These are phyloP conservation scores for Eclectus roratus DNA, from an alignment of 2,113 vertebrate genomes.

Conservation along the genomic window DNA sequence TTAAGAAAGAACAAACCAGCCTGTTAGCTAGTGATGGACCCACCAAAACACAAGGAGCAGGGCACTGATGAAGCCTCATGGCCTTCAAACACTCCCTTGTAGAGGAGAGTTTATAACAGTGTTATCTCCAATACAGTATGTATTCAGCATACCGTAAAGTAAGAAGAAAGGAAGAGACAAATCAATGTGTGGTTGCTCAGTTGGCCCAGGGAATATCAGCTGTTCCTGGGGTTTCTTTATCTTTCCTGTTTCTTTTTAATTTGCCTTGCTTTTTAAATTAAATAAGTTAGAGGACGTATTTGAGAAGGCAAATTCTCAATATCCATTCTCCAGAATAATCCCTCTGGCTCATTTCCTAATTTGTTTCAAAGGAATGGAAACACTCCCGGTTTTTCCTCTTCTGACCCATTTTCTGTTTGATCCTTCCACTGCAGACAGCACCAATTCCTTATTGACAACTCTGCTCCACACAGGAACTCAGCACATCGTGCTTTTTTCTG, in stretches of 20 bases:
- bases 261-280: neutral
- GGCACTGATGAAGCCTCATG: neutral
- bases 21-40: neutral
- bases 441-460: neutral
- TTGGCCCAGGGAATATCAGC: neutral
- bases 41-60: neutral
- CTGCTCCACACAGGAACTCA: neutral
- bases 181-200: fast-evolving
- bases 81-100: neutral
- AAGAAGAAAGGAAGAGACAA: neutral
- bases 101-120: fast-evolving
- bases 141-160: neutral
- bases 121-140: neutral
- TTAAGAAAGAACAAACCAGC: neutral
- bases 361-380: neutral
- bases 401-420: neutral
- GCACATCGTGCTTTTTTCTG: fast-evolving
- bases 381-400: neutral
- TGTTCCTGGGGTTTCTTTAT: neutral
- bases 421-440: fast-evolving
- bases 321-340: neutral
- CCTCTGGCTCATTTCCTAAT: neutral
- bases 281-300: neutral
- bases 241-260: neutral
- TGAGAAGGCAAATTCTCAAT: neutral